Evolutionary conservation across 2,797 vertebrate species (phyloP).

Genomic region (Melanogrammus aeglefinus): DNA sequence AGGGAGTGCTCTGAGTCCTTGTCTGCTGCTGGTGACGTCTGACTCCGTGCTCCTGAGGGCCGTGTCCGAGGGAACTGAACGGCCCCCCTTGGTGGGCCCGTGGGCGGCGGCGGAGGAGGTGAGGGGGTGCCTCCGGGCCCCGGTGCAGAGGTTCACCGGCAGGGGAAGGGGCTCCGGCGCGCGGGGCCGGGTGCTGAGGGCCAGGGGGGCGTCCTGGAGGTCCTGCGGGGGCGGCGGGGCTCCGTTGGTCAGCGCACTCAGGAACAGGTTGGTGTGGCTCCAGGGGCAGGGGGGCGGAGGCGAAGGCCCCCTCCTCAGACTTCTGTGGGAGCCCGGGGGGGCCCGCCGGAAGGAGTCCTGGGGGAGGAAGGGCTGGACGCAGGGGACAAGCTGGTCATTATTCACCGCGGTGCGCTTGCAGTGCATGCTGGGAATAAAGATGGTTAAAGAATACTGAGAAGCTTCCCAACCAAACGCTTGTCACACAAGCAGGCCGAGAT

Average conservation of each 20-base stretch:
- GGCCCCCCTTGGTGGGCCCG: background rate
- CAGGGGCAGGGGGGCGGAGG: conserved; percentile 67
- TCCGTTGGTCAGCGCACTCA: conserved; percentile 77
- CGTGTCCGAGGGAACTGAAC: conserved; percentile 68
- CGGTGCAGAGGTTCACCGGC: conserved; percentile 82
- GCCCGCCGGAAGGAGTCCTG: conserved; percentile 81
- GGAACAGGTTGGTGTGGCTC: conserved; percentile 83
- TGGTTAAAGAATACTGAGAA: conserved; percentile 19
- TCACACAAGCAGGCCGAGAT: background rate
- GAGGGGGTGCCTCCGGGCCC: conserved; percentile 70
- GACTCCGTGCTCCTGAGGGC: conserved; percentile 81
- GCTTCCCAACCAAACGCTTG: background rate
- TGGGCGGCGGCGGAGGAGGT: conserved; percentile 49
- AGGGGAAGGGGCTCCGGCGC: conserved; percentile 69
- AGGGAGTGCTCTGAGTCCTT: conserved; percentile 91
- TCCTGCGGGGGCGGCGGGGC: conserved; percentile 61
- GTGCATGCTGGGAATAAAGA: conserved; percentile 48
- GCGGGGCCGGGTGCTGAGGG: conserved; percentile 86
- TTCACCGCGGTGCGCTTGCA: conserved; percentile 44
- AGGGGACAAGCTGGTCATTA: conserved; percentile 53
- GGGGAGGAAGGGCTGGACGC: conserved; percentile 61
- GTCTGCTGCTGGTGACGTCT: conserved; percentile 83
- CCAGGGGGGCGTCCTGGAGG: conserved; percentile 89
- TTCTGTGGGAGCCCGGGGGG: conserved; percentile 77
- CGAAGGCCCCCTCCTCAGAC: conserved; percentile 73